Percentiles rank a stretch among this genome's conserved stretches.
Conservation (phyloP, 2,113 vertebrate species). For the Anas platyrhynchos region DNA sequence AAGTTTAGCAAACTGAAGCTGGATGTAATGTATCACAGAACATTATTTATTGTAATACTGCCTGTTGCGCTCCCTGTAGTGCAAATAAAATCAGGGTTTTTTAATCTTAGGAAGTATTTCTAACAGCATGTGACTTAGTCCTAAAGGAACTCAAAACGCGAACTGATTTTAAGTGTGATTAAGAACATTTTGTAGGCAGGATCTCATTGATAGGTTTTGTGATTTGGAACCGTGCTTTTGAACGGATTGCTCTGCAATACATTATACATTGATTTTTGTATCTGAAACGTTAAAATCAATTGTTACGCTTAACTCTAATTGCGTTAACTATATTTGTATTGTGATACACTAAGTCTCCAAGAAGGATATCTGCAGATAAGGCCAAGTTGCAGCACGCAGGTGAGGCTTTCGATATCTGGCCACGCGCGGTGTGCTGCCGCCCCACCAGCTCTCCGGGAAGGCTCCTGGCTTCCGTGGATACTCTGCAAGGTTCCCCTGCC, state of each 20-base stretch:
- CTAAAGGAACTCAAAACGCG: background rate
- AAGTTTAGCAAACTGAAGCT: background rate
- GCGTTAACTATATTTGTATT: background rate
- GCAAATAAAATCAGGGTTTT: background rate
- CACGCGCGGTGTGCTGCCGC: background rate
- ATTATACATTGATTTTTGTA: background rate
- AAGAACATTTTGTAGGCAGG: background rate
- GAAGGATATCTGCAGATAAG: background rate
- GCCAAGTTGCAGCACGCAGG: background rate
- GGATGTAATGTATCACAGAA: background rate
- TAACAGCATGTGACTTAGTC: background rate
- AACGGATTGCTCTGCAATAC: background rate
- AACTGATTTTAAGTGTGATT: background rate
- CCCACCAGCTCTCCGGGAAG: background rate
- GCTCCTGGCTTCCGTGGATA: conserved; percentile 11
- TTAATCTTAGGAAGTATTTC: background rate
- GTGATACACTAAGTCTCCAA: background rate
- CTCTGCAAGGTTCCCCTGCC: conserved; percentile 41
- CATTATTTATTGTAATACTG: background rate
- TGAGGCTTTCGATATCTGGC: background rate
- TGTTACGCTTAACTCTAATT: background rate
- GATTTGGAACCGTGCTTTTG: background rate
- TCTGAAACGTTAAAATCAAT: background rate
- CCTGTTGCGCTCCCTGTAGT: background rate
- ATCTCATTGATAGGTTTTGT: background rate